These are phyloP conservation scores for Yponomeuta evonymella DNA, from an alignment of 2,888 invertebrate genomes.

Conservation along the genomic window DNA sequence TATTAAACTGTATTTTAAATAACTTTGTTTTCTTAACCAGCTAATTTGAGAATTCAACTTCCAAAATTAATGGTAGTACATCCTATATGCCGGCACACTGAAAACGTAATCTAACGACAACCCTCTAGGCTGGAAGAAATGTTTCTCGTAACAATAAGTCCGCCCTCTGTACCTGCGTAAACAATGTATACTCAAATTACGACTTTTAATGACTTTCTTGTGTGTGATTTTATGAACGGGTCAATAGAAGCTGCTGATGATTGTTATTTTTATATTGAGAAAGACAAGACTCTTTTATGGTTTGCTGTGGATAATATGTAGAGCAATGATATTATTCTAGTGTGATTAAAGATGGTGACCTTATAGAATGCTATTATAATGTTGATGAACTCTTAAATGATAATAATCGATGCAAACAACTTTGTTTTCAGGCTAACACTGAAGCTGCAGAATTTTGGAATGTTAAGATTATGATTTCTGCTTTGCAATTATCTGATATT, in stretches of 20 bases:
- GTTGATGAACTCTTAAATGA: no score
- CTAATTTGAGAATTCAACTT: conserved; percentile 5
- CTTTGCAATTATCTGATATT: no score
- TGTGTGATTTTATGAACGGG: neutral
- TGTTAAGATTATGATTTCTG: no score
- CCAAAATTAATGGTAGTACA: conserved; percentile 64
- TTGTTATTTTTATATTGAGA: neutral
- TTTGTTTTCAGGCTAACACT: no score
- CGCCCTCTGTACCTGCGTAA: conserved; percentile 75
- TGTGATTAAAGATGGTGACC: no score
- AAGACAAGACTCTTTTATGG: neutral
- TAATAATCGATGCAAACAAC: no score
- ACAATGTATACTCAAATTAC: conserved; percentile 49
- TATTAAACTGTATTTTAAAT: neutral
- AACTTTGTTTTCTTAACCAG: conserved; percentile 25
- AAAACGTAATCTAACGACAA: conserved; percentile 69
- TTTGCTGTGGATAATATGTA: no score
- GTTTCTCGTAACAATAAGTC: conserved; percentile 73
- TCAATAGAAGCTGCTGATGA: neutral
- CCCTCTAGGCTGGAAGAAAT: conserved; percentile 73
- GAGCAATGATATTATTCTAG: no score
- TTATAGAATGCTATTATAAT: no score
- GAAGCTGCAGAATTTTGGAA: no score
- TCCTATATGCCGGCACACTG: conserved; percentile 71
- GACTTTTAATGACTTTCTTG: conserved; percentile 28